Conservation (phyloP, 1,140 invertebrate species). For the Lordiphosa clarofinis region DNA sequence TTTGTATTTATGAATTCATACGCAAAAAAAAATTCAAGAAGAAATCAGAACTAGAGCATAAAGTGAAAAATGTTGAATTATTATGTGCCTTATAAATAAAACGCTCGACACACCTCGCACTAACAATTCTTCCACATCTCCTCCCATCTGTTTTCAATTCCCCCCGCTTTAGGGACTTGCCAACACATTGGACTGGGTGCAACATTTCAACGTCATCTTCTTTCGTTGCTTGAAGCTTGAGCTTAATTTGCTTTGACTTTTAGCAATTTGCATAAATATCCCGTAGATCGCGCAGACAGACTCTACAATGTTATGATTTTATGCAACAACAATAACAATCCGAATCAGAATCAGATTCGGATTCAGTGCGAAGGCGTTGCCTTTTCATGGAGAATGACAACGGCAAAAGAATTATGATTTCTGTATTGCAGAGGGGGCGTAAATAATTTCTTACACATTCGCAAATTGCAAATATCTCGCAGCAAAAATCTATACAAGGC, state of each 20-base stretch:
- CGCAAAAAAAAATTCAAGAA: neutral
- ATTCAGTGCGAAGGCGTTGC: conserved; percentile 40
- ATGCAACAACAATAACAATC: conserved; percentile 66
- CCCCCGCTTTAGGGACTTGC: conserved; percentile 17
- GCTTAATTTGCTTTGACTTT: conserved; percentile 78
- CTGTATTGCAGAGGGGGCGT: conserved; percentile 50
- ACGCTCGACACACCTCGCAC: conserved; percentile 36
- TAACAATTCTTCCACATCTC: neutral
- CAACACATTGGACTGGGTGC: conserved; percentile 16
- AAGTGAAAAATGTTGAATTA: conserved; percentile 45
- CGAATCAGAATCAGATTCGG: conserved; percentile 52
- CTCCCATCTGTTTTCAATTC: no score
- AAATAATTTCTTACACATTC: conserved; percentile 28
- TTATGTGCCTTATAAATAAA: conserved; percentile 53
- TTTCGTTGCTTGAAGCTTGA: conserved; percentile 43
- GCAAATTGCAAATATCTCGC: conserved; percentile 11
- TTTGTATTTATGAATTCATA: neutral
- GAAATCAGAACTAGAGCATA: conserved; percentile 36
- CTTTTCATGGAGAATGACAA: conserved; percentile 55
- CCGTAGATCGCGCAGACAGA: conserved; percentile 21
- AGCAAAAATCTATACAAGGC: neutral
- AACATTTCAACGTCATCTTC: conserved; percentile 69
- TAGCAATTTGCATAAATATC: conserved; percentile 77
- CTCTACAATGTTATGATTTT: conserved; percentile 64
- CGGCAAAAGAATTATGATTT: conserved; percentile 61